Conservation (phyloP, 64 coral and sea anemone genomes). For the Astreopora myriophthalma region DNA sequence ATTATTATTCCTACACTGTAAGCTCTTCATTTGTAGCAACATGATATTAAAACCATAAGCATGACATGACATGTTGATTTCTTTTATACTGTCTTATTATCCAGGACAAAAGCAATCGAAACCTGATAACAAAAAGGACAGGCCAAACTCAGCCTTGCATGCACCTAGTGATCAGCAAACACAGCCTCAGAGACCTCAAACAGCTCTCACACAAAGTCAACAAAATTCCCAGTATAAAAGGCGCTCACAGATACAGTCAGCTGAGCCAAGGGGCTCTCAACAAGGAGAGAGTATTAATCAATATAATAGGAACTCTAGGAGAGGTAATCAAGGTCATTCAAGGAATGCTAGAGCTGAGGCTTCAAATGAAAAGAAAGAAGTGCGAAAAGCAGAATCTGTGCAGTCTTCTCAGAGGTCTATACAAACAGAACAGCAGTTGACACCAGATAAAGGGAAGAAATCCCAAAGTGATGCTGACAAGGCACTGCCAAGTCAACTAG, state of each 20-base stretch:
- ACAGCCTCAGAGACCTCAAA: conserved; percentile 10
- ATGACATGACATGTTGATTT: too few relatives aligned
- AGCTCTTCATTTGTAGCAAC: too few relatives aligned
- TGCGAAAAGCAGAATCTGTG: not conserved
- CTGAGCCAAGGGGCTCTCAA: not conserved
- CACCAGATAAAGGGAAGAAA: not conserved
- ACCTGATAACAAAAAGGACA: conserved; percentile 18
- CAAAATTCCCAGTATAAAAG: conserved; percentile 4
- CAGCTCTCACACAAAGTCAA: not conserved
- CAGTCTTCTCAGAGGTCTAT: not conserved
- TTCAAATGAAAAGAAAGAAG: not conserved
- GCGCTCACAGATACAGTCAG: not conserved
- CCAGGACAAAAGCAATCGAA: conserved; percentile 22
- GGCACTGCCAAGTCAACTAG: not conserved
- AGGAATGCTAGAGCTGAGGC: not conserved
- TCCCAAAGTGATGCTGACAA: not conserved
- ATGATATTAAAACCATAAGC: not conserved
- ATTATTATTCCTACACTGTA: too few relatives aligned
- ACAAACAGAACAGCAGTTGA: not conserved
- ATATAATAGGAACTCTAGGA: not conserved
- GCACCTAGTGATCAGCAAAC: not conserved
- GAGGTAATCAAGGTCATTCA: not conserved
- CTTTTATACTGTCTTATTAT: not conserved
- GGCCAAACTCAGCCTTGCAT: conserved; percentile 6
- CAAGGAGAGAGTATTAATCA: not conserved